Percentiles rank a stretch among this genome's conserved stretches.
Conservation (phyloP, 2,797 vertebrate genomes). For the Schizothorax lantsangensis region DNA sequence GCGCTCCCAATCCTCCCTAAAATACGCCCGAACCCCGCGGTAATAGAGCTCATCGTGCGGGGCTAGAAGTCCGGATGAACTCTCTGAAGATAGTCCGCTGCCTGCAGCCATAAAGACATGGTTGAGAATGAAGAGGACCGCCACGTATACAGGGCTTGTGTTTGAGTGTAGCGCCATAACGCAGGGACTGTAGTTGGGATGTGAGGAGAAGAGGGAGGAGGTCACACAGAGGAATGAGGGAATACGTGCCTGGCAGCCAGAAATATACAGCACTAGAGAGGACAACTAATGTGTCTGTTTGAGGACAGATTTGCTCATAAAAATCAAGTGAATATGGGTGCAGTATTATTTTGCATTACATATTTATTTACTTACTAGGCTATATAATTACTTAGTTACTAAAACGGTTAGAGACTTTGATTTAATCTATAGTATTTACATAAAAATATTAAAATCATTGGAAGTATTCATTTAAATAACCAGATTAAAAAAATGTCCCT, state of each 20-base stretch:
- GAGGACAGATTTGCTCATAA: not conserved
- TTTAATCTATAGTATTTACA: not conserved
- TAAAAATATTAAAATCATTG: not conserved
- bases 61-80: slow-evolving; percentile 67
- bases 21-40: slow-evolving; percentile 88
- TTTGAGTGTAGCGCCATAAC: slow-evolving; percentile 75
- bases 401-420: not conserved
- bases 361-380: not conserved
- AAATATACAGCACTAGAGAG: not conserved
- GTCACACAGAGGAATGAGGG: slow-evolving; percentile 54
- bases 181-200: slow-evolving; percentile 38
- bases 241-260: not conserved
- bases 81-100: slow-evolving; percentile 44
- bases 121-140: slow-evolving; percentile 53
- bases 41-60: slow-evolving; percentile 89
- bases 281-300: not conserved
- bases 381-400: not conserved
- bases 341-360: not conserved
- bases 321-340: not conserved
- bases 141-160: slow-evolving; percentile 77
- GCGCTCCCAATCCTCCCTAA: slow-evolving; percentile 83
- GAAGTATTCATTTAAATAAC: not conserved
- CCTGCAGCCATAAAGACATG: slow-evolving; percentile 40
- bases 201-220: slow-evolving; percentile 57
- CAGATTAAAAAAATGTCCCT: not conserved